Evolutionary conservation across 2,888 invertebrate species (phyloP).

Genomic region (Hylaea fasciaria): DNA sequence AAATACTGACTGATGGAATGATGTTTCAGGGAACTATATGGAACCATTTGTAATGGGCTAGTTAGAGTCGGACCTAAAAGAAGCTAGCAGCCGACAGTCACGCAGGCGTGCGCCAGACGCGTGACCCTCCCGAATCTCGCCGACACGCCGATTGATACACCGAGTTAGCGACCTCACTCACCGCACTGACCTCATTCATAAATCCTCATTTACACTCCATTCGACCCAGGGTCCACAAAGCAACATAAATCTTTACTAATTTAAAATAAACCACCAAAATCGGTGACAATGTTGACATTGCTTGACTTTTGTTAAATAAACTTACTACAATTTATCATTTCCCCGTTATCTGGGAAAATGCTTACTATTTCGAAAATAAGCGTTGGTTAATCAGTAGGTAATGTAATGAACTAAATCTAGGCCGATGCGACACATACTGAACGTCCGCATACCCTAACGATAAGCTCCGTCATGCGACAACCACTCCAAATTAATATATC

Average conservation of each 20-base stretch:
- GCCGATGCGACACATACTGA: conserved; percentile 14
- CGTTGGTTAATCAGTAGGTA: neutral
- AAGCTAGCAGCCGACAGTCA: neutral
- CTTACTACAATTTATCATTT: conserved; percentile 3
- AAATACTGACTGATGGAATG: neutral
- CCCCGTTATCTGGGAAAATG: conserved; percentile 2
- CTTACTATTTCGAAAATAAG: neutral
- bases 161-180: conserved; percentile 70
- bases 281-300: conserved; percentile 32
- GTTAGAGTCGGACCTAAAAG: neutral
- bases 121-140: conserved; percentile 50
- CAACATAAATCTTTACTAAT: conserved; percentile 55
- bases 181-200: conserved; percentile 81
- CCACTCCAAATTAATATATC: conserved; percentile 84
- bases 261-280: conserved; percentile 37
- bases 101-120: conserved; percentile 67
- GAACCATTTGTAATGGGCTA: neutral
- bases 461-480: conserved; percentile 71
- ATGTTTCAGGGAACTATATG: neutral
- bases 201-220: conserved; percentile 78
- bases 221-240: conserved; percentile 66
- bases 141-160: conserved; percentile 57
- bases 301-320: conserved; percentile 29
- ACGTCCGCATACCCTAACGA: conserved; percentile 58
- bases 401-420: conserved; percentile 25